Base-by-base conservation (phyloP, 2,113 vertebrate genomes). In the Pimephales promelas region DNA sequence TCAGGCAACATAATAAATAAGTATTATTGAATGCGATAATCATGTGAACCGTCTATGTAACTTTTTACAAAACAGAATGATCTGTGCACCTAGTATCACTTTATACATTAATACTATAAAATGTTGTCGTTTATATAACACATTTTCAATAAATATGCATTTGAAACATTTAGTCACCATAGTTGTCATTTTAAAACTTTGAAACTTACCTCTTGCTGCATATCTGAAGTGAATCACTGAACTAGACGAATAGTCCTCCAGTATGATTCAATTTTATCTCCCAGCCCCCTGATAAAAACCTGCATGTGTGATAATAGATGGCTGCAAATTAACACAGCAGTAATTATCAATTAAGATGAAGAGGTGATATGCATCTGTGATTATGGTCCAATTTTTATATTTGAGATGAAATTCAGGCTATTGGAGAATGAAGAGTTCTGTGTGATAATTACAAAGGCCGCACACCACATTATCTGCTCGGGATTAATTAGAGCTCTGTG, bases 281-380 rank as follows among this genome's bases (percentile, higher is more conserved):
- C 86, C 88, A 89, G 89, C 88, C 83, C 31, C 87, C 89, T 87
- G 90, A 94, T 80, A 45, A 91, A 92, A 92, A 88, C 83, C 86
- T 92, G 61, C 64, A 9, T n/a, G 89, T 90, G 87, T 90, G 88
- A 92, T 92, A 90, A 91, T 89, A 91, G 88, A 90, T 92, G 88
- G 86, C 90, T 40, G 79, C 75, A 86, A 91, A 93, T 92, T 90
- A 92, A 91, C 89, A 88, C 82, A 84, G 78, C 84, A 90, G 85
- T 94, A 92, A 93, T 95, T 93, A 93, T 93, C 90, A 93, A 91
- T 94, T 94, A 90, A 86, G 87, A 90, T 81, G 34, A 36, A n/a
- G 34, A 91, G 79, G 79, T 70, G 91, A 94, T 93, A 88, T 88
- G 87, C 59, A 62, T 40, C 45, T 52, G 80, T 87, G 92, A 92